Evolutionary conservation across 2,113 vertebrate species (phyloP).

Genomic region (Cephalopholis sonnerati): DNA sequence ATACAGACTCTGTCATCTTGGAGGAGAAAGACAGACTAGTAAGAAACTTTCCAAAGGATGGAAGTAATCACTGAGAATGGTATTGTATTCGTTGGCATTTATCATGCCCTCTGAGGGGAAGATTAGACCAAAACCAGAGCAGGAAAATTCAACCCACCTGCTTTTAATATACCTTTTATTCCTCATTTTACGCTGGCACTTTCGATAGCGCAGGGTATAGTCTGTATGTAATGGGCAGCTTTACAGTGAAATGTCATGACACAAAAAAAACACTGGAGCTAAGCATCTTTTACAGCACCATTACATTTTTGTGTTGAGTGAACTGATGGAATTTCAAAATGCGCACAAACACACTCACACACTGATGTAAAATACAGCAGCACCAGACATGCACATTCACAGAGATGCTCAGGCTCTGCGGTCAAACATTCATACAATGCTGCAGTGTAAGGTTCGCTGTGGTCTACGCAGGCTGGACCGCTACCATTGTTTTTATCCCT

Average conservation of each 20-base stretch:
- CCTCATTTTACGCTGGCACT: conserved; percentile 58
- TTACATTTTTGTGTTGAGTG: conserved; percentile 22
- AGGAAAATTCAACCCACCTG: conserved; percentile 64
- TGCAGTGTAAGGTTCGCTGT: conserved; percentile 50
- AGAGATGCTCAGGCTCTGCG: conserved; percentile 47
- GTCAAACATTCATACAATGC: conserved; percentile 60
- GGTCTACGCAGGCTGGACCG: conserved; percentile 63
- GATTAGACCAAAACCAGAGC: conserved; percentile 67
- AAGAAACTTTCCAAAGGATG: conserved; percentile 64
- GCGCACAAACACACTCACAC: conserved; percentile 16
- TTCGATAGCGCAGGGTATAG: conserved; percentile 26
- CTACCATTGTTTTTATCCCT: conserved; percentile 72
- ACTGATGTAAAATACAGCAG: conserved; percentile 43
- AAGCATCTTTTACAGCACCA: conserved; percentile 30
- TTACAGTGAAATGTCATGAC: conserved; percentile 28
- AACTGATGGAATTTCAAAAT: conserved; percentile 40
- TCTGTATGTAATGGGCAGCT: conserved; percentile 19
- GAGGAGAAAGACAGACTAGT: conserved; percentile 23
- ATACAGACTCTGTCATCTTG: conserved; percentile 39
- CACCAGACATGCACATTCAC: conserved; percentile 48
- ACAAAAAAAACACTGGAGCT: neutral
- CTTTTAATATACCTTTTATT: conserved; percentile 64
- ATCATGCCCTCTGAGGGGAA: conserved; percentile 59
- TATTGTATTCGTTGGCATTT: conserved; percentile 73
- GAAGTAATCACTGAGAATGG: conserved; percentile 66